A percentile compares a stretch with the other conserved stretches of the same genome.
These are phyloP conservation scores for Hyles lineata DNA, from an alignment of 2,888 invertebrate genomes.

Conservation along the genomic window DNA sequence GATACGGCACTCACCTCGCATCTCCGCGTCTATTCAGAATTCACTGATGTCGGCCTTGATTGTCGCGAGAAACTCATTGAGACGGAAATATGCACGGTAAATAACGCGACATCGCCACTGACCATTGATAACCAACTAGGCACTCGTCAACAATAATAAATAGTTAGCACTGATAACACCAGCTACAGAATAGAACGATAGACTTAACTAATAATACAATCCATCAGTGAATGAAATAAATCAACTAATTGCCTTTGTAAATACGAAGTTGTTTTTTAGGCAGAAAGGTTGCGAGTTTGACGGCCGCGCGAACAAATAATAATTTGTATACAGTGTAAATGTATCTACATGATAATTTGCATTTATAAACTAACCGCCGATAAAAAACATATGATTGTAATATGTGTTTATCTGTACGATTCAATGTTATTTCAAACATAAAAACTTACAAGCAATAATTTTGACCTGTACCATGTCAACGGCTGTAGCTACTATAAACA, in stretches of 20 bases:
- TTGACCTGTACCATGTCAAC: not conserved
- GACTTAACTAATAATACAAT: too few species aligned
- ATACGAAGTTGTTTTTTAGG: too few species aligned
- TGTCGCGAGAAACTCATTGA: slow-evolving; percentile 3
- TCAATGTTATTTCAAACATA: not conserved
- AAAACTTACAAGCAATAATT: not conserved
- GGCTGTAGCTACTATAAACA: not conserved
- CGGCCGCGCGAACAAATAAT: too few species aligned
- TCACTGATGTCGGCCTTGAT: not conserved
- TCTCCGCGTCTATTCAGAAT: not conserved
- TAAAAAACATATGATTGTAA: too few species aligned
- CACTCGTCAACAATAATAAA: not conserved
- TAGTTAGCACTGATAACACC: not conserved
- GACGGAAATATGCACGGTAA: not conserved
- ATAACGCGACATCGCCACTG: not conserved
- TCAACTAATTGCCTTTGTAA: too few species aligned
- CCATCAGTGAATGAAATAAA: too few species aligned
- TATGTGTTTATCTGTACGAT: too few species aligned
- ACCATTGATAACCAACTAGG: not conserved
- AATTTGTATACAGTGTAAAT: too few species aligned
- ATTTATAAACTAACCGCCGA: too few species aligned
- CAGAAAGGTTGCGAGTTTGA: too few species aligned
- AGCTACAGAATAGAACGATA: not conserved
- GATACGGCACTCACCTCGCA: not conserved
- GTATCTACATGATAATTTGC: too few species aligned